Evolutionary conservation across 2,797 vertebrate genomes (phyloP).

Genomic region (Oryzias dopingdopingensis): DNA sequence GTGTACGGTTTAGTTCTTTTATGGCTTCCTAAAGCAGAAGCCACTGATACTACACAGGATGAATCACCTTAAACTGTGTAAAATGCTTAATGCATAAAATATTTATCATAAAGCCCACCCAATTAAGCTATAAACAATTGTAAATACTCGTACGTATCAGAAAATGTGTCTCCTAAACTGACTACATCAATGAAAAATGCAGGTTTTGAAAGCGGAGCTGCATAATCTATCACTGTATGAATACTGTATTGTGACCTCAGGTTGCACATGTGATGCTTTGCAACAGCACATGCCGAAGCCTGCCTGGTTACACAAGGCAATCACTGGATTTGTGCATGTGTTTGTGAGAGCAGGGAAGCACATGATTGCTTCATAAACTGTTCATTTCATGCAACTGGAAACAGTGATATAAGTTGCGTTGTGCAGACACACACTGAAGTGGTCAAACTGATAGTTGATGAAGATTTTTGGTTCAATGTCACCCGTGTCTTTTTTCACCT

Average conservation of each 20-base stretch:
- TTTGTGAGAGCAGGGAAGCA: conserved; percentile 25
- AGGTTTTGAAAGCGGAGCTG: conserved; percentile 6
- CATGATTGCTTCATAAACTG: conserved; percentile 40
- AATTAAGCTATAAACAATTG: too few species aligned
- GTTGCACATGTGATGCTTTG: conserved; percentile 53
- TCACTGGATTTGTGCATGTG: conserved; percentile 38
- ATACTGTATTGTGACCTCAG: conserved; percentile 30
- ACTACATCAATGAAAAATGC: background rate
- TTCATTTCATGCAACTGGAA: conserved; percentile 43
- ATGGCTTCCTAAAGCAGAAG: background rate
- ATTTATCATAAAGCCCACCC: too few species aligned
- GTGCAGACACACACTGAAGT: background rate
- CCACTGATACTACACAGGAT: background rate
- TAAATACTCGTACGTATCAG: too few species aligned
- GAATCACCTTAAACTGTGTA: background rate
- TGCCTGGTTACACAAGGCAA: conserved; percentile 54
- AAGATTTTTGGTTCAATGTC: conserved; percentile 22
- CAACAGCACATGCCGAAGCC: conserved; percentile 43
- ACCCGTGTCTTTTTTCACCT: conserved; percentile 8
- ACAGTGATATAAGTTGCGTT: conserved; percentile 11
- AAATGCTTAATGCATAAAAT: too few species aligned
- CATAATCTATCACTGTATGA: conserved; percentile 12
- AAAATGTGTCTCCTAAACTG: too few species aligned
- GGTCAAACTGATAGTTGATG: conserved; percentile 15
- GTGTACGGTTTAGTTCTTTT: background rate